Percentiles rank a stretch among this genome's conserved stretches.
Evolutionary conservation across 2,888 invertebrate genomes (phyloP).

Genomic region (Xanthorhoe spadicearia): DNA sequence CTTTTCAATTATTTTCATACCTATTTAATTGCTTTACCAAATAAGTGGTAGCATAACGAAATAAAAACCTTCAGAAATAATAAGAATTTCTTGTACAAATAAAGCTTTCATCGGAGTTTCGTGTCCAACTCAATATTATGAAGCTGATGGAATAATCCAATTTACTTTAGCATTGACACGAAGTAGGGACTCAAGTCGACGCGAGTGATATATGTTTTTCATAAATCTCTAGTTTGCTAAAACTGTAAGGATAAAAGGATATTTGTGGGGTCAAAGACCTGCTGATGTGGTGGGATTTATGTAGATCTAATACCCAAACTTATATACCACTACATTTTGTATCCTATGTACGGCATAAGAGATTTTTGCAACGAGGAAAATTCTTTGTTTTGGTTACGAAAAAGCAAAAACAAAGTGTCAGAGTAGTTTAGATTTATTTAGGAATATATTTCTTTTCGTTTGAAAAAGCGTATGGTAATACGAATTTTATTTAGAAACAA

Average conservation of each 20-base stretch:
- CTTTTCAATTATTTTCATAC: too few relatives aligned
- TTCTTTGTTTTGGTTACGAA: background rate
- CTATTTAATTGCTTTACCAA: background rate
- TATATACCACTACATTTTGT: slow-evolving; percentile 27
- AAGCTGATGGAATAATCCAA: slow-evolving; percentile 30
- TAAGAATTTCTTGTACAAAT: background rate
- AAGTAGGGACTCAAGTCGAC: slow-evolving; percentile 53
- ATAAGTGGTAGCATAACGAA: background rate
- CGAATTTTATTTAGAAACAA: background rate
- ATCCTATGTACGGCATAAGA: slow-evolving; percentile 5
- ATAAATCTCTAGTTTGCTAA: slow-evolving; percentile 65
- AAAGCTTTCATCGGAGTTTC: background rate
- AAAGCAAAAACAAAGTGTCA: background rate
- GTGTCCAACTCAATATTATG: slow-evolving; percentile 5
- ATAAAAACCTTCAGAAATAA: background rate
- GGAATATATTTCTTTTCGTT: background rate
- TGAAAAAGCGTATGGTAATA: too few relatives aligned
- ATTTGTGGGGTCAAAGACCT: slow-evolving; percentile 48
- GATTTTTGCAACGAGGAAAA: background rate
- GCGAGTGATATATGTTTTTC: slow-evolving; percentile 65
- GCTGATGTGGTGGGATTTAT: slow-evolving; percentile 39
- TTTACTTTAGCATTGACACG: slow-evolving; percentile 33
- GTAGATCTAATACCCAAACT: slow-evolving; percentile 34
- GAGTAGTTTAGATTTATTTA: background rate
- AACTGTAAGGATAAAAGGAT: slow-evolving; percentile 58